phyloP scores from a whole-genome alignment of 2,888 invertebrate genomes.

The Cryptocephalus primarius region DNA sequence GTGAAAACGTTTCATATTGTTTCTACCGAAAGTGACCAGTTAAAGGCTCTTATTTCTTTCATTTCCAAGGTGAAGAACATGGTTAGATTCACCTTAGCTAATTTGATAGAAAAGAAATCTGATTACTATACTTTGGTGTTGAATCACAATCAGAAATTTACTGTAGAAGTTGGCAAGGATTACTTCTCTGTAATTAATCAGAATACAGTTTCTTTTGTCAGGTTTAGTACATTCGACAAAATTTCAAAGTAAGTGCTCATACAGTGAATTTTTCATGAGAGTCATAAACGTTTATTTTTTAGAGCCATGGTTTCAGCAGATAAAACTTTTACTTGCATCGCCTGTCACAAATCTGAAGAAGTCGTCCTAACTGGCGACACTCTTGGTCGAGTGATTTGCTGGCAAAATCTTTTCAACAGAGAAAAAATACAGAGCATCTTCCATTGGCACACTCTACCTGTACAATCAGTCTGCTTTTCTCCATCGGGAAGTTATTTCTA shows the following conservation, averaged over 20 bases:
- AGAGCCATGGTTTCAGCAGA: conserved; percentile 6
- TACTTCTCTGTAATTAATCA: conserved; percentile 22
- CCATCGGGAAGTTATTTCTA: conserved; percentile 53
- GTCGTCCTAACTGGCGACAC: conserved; percentile 58
- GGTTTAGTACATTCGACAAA: conserved; percentile 12
- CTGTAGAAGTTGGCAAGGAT: conserved; percentile 16
- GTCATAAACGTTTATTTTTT: background rate
- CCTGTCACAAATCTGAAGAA: conserved; percentile 54
- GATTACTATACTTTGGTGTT: conserved; percentile 10
- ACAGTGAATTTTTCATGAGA: background rate
- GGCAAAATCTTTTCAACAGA: conserved; percentile 41
- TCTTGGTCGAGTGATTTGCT: conserved; percentile 52
- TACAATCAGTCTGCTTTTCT: conserved; percentile 56
- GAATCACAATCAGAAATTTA: conserved; percentile 6
- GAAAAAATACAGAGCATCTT: conserved; percentile 38
- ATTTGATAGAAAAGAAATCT: conserved; percentile 12
- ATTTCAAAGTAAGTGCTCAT: conserved; percentile 12
- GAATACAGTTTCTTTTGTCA: conserved; percentile 17
- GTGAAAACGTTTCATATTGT: conserved; percentile 18
- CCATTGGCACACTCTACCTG: conserved; percentile 70
- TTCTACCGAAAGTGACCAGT: conserved; percentile 11
- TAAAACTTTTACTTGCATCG: conserved; percentile 48
- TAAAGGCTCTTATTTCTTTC: conserved; percentile 19
- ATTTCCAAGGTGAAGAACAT: conserved; percentile 4
- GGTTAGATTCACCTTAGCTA: conserved; percentile 12